Evolutionary conservation across 2,797 vertebrate genomes (phyloP).

Genomic region (Varecia variegata): DNA sequence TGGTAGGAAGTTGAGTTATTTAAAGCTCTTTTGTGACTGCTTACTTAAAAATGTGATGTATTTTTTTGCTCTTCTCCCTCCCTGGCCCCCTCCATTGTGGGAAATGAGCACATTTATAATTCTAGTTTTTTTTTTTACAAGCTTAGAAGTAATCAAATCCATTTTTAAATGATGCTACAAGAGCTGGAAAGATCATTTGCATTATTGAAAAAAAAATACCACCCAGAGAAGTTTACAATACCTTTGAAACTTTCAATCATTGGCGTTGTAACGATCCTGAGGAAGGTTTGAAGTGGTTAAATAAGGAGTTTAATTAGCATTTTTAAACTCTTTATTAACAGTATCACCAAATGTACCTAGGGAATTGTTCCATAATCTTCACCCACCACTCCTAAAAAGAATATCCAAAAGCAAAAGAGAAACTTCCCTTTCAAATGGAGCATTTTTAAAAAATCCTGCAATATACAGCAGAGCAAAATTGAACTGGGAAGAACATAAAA

Average conservation of each 20-base stretch:
- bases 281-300: constrained; percentile 75
- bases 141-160: constrained; percentile 82
- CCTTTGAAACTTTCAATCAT: constrained; percentile 82
- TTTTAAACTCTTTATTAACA: constrained; percentile 56
- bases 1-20: constrained; percentile 87
- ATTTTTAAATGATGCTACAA: constrained; percentile 80
- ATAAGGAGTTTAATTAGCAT: constrained; percentile 47
- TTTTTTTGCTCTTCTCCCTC: constrained; percentile 80
- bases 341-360: constrained; percentile 32
- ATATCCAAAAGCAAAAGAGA: constrained; percentile 55
- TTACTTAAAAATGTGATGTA: constrained; percentile 84
- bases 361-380: neutral
- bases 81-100: constrained; percentile 76
- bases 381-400: neutral
- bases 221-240: constrained; percentile 77
- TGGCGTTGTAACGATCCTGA: constrained; percentile 75
- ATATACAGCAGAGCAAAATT: constrained; percentile 47
- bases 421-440: constrained; percentile 20
- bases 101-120: constrained; percentile 83
- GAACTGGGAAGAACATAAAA: constrained; percentile 29
- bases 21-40: constrained; percentile 89
- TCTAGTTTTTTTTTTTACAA: constrained; percentile 80
- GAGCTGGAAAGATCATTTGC: constrained; percentile 79
- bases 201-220: constrained; percentile 79
- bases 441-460: neutral